Conservation (phyloP, 1,140 invertebrate species). For the Pseudobourletiella spinata region DNA sequence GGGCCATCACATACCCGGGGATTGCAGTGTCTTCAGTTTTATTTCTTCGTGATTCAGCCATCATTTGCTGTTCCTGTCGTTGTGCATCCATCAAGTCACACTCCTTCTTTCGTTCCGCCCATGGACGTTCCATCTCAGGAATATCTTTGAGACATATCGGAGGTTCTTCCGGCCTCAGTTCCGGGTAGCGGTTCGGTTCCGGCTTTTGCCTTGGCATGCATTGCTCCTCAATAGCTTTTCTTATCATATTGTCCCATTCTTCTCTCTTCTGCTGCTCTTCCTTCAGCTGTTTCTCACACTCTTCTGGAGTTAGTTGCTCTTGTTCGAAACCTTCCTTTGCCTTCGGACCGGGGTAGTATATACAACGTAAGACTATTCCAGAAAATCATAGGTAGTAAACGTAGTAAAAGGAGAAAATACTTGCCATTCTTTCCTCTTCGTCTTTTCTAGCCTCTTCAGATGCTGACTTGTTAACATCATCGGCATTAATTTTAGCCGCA, state of each 20-base stretch:
- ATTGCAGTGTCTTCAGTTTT: neutral
- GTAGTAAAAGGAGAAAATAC: too few relatives aligned
- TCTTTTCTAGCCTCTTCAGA: slow-evolving; percentile 2
- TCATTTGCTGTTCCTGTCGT: slow-evolving; percentile 3
- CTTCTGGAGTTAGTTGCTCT: neutral
- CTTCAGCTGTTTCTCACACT: neutral
- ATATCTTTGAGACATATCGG: neutral
- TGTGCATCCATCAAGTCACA: neutral
- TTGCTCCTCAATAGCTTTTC: neutral
- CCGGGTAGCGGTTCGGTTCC: neutral
- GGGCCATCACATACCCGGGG: slow-evolving; percentile 10
- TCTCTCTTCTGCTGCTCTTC: neutral
- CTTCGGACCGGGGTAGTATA: too few relatives aligned
- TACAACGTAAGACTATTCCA: too few relatives aligned
- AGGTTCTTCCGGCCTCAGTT: neutral
- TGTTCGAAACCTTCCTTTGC: neutral
- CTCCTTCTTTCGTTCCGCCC: too few relatives aligned
- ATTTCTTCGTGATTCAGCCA: neutral
- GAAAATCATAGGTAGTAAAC: too few relatives aligned
- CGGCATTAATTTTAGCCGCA: slow-evolving; percentile 21
- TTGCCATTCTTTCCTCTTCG: neutral
- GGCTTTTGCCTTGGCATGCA: neutral
- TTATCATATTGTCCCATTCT: neutral
- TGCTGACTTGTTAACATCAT: slow-evolving; percentile 13
- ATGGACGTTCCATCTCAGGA: neutral